Percentiles rank a stretch among this genome's conserved stretches.
Evolutionary conservation across 2,888 invertebrate species (phyloP).

Genomic region (Lycophotia porphyrea): DNA sequence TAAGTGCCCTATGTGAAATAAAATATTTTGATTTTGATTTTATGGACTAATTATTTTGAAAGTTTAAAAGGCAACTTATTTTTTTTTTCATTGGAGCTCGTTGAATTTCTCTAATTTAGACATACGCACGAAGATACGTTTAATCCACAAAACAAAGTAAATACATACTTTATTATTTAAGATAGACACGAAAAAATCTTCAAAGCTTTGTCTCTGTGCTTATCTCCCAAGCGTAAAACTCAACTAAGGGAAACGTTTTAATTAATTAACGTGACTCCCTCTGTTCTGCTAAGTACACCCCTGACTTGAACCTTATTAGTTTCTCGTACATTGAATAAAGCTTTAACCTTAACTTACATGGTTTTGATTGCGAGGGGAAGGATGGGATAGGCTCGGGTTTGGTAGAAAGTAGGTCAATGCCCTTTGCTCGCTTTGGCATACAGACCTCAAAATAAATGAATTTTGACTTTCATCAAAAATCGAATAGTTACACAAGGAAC

Average conservation of each 20-base stretch:
- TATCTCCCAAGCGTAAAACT: conserved; percentile 53
- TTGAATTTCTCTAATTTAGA: background rate
- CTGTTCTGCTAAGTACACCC: conserved; percentile 20
- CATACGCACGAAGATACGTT: background rate
- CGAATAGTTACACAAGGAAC: background rate
- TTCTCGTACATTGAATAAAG: conserved; percentile 19
- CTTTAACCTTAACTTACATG: conserved; percentile 5
- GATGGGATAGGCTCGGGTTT: background rate
- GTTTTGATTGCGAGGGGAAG: conserved; percentile 19
- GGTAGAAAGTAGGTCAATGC: background rate
- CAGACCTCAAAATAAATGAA: background rate
- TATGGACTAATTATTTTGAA: background rate
- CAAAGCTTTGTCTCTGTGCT: conserved; percentile 37
- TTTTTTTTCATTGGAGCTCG: background rate
- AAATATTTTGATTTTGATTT: no score
- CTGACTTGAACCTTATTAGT: conserved; percentile 38
- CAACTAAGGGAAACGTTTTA: conserved; percentile 56
- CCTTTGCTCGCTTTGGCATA: background rate
- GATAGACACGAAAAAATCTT: conserved; percentile 26
- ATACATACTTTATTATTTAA: conserved; percentile 35
- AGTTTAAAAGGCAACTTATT: background rate
- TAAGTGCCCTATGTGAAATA: no score
- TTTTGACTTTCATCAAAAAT: background rate
- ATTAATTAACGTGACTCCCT: conserved; percentile 59
- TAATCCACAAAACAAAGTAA: background rate